These are phyloP conservation scores for Mycteria americana DNA, from an alignment of 2,797 vertebrate species.

Conservation along the genomic window DNA sequence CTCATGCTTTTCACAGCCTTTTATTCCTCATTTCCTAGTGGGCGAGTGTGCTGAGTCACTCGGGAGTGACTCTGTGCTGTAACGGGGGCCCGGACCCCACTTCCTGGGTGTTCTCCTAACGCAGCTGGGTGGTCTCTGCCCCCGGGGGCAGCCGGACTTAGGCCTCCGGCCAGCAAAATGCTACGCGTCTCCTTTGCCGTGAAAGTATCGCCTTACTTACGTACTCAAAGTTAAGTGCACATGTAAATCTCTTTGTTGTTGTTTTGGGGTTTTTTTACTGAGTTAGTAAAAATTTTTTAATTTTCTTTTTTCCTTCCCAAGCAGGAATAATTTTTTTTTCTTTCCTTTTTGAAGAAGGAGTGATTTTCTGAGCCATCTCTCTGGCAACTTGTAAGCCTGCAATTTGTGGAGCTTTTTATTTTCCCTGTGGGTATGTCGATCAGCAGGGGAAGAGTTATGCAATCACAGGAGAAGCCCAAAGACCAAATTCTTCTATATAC, in stretches of 20 bases:
- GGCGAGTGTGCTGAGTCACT: not conserved
- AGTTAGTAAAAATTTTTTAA: not conserved
- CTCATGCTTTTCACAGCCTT: not conserved
- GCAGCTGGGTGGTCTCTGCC: rapidly evolving
- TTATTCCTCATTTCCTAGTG: not conserved
- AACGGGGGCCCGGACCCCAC: not conserved
- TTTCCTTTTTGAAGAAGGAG: not conserved
- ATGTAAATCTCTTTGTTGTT: not conserved
- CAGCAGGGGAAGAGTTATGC: not conserved
- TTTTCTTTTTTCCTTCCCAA: not conserved
- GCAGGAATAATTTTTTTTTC: not conserved
- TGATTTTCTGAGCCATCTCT: not conserved
- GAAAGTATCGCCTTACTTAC: too few relatives aligned
- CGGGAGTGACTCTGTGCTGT: not conserved
- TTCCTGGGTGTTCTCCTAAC: rapidly evolving
- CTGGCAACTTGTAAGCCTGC: not conserved
- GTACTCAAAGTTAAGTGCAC: too few relatives aligned
- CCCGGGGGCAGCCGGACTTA: rapidly evolving
- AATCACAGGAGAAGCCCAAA: not conserved
- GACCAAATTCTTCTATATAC: not conserved
- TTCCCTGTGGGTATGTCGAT: not conserved
- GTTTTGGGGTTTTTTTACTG: not conserved
- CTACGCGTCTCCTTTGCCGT: rapidly evolving
- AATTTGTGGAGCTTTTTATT: not conserved
- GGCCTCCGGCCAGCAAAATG: not conserved